Conservation (phyloP, 2,797 vertebrate genomes). For the Notolepis coatsorum region DNA sequence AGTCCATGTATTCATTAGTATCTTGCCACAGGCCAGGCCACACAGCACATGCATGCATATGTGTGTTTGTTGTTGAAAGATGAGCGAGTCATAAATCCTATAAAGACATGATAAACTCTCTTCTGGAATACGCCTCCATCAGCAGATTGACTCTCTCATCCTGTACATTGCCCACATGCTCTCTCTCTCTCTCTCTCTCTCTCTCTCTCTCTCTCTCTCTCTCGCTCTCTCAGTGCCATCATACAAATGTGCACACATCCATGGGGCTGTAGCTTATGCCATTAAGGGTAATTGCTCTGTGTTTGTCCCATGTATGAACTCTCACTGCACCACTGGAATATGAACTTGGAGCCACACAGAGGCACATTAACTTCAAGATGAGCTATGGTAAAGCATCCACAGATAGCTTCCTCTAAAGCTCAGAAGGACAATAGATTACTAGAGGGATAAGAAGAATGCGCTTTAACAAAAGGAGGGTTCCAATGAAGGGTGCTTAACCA, state of each 20-base stretch:
- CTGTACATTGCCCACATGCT: background rate
- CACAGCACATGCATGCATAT: background rate
- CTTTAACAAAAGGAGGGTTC: no score
- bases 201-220: background rate
- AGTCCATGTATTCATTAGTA: no score
- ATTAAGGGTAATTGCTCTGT: slow-evolving; percentile 54
- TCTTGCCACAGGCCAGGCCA: no score
- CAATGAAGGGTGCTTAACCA: no score
- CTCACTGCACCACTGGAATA: slow-evolving; percentile 51
- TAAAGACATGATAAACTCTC: slow-evolving; percentile 17
- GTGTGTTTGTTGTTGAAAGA: background rate
- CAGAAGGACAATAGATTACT: slow-evolving; percentile 3
- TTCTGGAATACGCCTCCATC: slow-evolving; percentile 3
- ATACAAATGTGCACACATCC: slow-evolving; percentile 42
- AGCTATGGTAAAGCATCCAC: background rate
- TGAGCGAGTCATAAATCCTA: background rate
- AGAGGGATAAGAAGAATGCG: no score
- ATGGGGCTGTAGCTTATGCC: slow-evolving; percentile 32
- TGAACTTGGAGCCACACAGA: no score
- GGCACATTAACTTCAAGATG: slow-evolving; percentile 30
- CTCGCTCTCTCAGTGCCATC: background rate
- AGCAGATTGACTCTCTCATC: slow-evolving; percentile 1
- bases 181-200: slow-evolving; percentile 10
- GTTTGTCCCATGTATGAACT: slow-evolving; percentile 54
- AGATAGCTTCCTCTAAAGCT: slow-evolving; percentile 4